Percentiles rank a stretch among this genome's conserved stretches.
These are phyloP conservation scores for Donacobius atricapilla DNA, from an alignment of 2,113 vertebrate genomes.

Conservation along the genomic window DNA sequence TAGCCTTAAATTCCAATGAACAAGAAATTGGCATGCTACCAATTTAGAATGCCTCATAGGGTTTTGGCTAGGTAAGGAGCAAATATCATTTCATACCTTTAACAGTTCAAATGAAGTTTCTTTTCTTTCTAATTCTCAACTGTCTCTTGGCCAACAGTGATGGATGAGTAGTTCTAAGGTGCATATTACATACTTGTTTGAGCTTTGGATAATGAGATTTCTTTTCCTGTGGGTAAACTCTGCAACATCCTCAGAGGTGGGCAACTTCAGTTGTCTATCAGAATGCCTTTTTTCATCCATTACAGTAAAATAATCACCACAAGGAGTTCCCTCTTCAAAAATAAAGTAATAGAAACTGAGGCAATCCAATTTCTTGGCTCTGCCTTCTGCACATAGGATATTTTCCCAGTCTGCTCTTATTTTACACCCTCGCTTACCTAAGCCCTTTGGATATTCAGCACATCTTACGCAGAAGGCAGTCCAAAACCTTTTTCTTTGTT, in stretches of 20 bases:
- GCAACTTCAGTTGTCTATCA: not conserved
- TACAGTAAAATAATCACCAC: not conserved
- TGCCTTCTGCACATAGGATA: not conserved
- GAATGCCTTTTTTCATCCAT: not conserved
- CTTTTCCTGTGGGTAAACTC: not conserved
- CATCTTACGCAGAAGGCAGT: not conserved
- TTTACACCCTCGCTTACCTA: not conserved
- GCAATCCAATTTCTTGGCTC: not conserved
- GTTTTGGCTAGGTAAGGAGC: not conserved
- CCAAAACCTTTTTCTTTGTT: not conserved
- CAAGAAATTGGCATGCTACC: not conserved
- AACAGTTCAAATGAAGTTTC: not conserved
- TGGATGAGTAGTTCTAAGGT: not conserved
- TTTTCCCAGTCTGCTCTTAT: not conserved
- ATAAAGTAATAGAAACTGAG: not conserved
- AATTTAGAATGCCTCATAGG: not conserved
- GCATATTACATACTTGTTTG: not conserved
- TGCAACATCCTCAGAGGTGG: not conserved
- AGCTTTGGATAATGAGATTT: not conserved
- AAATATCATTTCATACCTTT: not conserved
- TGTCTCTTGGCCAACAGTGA: not conserved
- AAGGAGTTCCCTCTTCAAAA: not conserved
- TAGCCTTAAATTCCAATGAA: conserved; percentile 9
- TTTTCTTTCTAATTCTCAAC: not conserved
- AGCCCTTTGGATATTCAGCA: not conserved